phyloP scores from a whole-genome alignment of 2,113 vertebrate species.

The Lophochroa leadbeateri region DNA sequence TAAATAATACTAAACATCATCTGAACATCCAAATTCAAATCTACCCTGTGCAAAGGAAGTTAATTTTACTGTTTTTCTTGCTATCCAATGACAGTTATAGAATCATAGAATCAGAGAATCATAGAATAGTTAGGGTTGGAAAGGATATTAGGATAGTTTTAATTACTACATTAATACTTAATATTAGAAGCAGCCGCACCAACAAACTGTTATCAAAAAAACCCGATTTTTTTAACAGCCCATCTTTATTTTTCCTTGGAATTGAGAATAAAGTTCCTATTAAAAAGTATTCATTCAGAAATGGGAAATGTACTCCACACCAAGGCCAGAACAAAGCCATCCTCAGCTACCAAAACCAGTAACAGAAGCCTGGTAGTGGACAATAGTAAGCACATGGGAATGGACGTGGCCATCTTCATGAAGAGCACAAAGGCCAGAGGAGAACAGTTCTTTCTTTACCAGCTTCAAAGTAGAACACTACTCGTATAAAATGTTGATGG shows the following conservation, averaged over 20 bases:
- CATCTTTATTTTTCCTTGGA: neutral
- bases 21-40: neutral
- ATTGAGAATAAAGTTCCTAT: neutral
- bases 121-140: no score
- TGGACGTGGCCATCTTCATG: rapidly evolving
- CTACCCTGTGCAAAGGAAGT: neutral
- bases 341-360: neutral
- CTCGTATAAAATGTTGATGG: neutral
- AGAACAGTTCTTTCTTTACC: neutral
- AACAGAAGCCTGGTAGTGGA: neutral
- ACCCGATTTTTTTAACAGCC: neutral
- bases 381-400: neutral
- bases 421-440: neutral
- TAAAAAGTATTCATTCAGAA: neutral
- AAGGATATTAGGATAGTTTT: neutral
- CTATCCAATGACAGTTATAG: neutral
- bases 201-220: neutral
- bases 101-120: no score
- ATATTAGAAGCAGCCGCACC: neutral
- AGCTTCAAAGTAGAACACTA: neutral
- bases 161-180: neutral
- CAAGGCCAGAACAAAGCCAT: neutral
- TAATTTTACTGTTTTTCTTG: neutral
- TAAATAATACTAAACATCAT: neutral
- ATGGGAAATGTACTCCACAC: neutral